phyloP scores from a whole-genome alignment of 2,113 vertebrate species.

The Prunella himalayana region DNA sequence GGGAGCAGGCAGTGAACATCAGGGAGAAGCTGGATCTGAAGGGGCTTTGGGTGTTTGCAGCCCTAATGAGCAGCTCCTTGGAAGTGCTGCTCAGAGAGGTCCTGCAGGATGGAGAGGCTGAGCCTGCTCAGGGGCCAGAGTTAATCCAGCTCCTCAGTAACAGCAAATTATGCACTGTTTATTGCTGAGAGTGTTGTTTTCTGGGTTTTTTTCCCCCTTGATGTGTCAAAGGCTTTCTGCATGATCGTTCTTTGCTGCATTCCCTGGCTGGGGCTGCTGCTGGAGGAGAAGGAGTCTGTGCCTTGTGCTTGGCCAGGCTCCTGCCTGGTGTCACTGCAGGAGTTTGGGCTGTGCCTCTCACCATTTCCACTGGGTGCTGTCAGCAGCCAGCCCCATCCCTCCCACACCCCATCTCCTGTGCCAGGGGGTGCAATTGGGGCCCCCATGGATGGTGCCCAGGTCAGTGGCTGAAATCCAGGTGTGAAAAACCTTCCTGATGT shows the following conservation, averaged over 20 bases:
- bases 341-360: not conserved
- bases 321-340: not conserved
- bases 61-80: not conserved
- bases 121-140: not conserved
- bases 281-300: not conserved
- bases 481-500: not conserved
- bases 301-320: not conserved
- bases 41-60: not conserved
- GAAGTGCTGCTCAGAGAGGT: not conserved
- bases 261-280: not conserved
- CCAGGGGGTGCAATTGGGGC: not conserved
- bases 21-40: not conserved
- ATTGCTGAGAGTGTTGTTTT: not conserved
- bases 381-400: fast-evolving
- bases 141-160: not conserved
- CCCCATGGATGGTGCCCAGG: fast-evolving
- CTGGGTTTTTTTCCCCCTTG: not conserved
- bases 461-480: not conserved
- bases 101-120: not conserved
- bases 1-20: not conserved
- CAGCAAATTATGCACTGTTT: not conserved
- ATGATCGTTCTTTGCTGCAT: fast-evolving
- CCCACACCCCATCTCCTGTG: not conserved
- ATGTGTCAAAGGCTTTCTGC: not conserved
- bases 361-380: fast-evolving